Percentiles rank a stretch among this genome's conserved stretches.
phyloP scores from a whole-genome alignment of 2,113 vertebrate genomes.

The Mobula birostris region DNA sequence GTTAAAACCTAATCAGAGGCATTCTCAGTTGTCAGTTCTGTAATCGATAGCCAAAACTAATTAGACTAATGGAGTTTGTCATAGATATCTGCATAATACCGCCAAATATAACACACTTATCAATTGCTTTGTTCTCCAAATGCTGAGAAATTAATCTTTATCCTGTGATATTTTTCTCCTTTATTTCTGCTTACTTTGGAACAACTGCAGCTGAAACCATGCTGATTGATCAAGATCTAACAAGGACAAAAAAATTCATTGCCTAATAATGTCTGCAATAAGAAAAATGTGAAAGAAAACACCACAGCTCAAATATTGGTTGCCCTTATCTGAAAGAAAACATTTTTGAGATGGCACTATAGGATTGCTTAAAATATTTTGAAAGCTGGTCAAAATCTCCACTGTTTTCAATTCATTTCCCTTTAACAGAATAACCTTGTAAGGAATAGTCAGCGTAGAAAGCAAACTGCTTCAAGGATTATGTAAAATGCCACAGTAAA shows the following conservation, averaged over 20 bases:
- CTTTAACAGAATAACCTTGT: not conserved
- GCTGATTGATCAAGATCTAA: not conserved
- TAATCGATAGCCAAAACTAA: not conserved
- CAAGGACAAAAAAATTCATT: not conserved
- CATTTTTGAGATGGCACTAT: not conserved
- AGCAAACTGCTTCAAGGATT: not conserved
- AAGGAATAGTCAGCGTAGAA: not conserved
- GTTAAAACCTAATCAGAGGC: not conserved
- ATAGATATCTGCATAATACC: not conserved
- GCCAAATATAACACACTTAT: not conserved
- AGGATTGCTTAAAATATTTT: not conserved
- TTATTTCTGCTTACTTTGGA: constrained; percentile 13
- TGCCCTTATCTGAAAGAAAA: not conserved
- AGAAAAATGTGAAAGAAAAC: not conserved
- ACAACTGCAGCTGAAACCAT: not conserved
- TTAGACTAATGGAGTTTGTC: not conserved
- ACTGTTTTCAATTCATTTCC: not conserved
- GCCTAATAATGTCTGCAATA: not conserved
- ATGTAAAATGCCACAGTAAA: too few species aligned
- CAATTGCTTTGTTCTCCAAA: not conserved
- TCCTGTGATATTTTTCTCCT: not conserved
- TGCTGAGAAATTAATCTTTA: not conserved
- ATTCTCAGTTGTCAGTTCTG: not conserved
- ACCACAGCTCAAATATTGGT: not conserved
- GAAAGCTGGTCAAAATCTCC: too few species aligned